Evolutionary conservation across 2,113 vertebrate species (phyloP).

Genomic region (Dasypus novemcinctus): DNA sequence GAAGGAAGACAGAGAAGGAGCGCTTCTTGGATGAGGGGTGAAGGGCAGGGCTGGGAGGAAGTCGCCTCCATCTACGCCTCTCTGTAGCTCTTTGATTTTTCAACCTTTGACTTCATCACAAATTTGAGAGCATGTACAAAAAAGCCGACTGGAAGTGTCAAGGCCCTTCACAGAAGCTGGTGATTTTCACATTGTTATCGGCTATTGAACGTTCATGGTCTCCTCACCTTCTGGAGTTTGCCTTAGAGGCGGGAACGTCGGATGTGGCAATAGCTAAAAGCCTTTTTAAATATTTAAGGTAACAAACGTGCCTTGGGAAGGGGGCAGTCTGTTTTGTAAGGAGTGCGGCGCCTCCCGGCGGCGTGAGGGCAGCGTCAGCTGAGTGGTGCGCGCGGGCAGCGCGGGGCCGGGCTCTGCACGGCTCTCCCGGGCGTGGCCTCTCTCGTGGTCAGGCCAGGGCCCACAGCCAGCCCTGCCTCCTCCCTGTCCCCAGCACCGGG

Average conservation of each 20-base stretch:
- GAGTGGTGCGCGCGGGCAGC: background rate
- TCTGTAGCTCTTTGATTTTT: background rate
- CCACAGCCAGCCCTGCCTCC: too few species aligned
- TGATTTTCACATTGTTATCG: background rate
- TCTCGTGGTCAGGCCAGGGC: too few species aligned
- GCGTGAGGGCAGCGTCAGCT: accelerated
- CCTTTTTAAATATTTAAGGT: background rate
- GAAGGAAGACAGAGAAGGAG: too few species aligned
- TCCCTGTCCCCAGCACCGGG: too few species aligned
- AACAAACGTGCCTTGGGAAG: background rate
- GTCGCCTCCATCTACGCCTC: background rate
- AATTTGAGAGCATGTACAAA: background rate
- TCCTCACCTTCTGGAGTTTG: background rate
- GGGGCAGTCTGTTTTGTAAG: background rate
- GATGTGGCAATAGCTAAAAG: background rate
- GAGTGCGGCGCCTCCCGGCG: too few species aligned
- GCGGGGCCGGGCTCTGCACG: background rate
- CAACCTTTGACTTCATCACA: background rate
- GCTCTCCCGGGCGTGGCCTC: background rate
- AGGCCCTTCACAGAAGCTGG: background rate
- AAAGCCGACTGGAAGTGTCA: background rate
- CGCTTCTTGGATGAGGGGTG: accelerated
- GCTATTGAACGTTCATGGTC: too few species aligned
- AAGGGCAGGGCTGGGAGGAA: background rate
- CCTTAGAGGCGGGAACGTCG: background rate